Evolutionary conservation across 2,888 invertebrate species (phyloP).

Genomic region (Rhaphigaster nebulosa): DNA sequence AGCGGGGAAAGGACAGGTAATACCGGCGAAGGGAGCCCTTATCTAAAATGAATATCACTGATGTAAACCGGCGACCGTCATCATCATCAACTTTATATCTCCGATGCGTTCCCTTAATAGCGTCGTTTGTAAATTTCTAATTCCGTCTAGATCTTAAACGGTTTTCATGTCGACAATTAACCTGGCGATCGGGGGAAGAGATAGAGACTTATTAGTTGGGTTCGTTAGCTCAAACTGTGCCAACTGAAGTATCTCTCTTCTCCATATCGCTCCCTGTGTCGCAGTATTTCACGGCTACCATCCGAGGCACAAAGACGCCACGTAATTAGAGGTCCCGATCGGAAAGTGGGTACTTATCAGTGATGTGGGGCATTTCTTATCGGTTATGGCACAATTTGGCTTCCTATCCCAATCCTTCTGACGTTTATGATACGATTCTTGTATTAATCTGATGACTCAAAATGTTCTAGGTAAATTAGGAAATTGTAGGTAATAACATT

Average conservation of each 20-base stretch:
- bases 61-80: constrained; percentile 20
- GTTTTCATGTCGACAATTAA: constrained; percentile 26
- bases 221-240: not conserved
- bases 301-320: not conserved
- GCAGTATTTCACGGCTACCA: not conserved
- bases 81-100: constrained; percentile 50
- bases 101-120: constrained; percentile 38
- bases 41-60: constrained; percentile 44
- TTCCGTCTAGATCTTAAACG: constrained; percentile 24
- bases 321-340: not conserved
- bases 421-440: not conserved
- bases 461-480: not conserved
- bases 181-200: not conserved
- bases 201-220: constrained; percentile 15
- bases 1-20: not conserved
- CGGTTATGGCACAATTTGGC: not conserved
- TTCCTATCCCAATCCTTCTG: not conserved
- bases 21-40: not conserved
- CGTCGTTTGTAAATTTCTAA: constrained; percentile 44
- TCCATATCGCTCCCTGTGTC: not conserved
- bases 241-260: not conserved
- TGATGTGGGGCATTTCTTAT: not conserved
- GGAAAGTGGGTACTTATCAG: constrained; percentile 10
- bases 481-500: not conserved
- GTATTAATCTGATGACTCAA: not conserved